Evolutionary conservation across 2,888 invertebrate genomes (phyloP).

Genomic region (Platycheirus rosarum): DNA sequence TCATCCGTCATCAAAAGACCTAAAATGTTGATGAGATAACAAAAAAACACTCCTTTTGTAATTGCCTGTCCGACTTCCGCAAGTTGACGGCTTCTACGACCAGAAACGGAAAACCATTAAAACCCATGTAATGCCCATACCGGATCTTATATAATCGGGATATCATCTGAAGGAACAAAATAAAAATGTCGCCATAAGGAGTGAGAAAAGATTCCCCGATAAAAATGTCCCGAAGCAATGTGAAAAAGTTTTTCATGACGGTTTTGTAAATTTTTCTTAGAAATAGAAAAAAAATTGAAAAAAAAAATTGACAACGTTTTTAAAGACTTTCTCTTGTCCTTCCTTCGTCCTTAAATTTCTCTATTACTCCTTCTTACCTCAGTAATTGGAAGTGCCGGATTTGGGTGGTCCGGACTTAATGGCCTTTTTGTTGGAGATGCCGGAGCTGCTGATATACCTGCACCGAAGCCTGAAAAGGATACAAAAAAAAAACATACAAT

Average conservation of each 20-base stretch:
- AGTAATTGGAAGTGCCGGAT: constrained; percentile 87
- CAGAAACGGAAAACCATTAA: constrained; percentile 30
- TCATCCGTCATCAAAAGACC: constrained; percentile 29
- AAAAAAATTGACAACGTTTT: not conserved
- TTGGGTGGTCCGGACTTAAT: constrained; percentile 86
- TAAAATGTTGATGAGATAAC: constrained; percentile 1
- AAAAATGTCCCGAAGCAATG: constrained; percentile 12
- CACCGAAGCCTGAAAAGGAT: constrained; percentile 83
- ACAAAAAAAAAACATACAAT: constrained; percentile 27
- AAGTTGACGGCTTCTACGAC: constrained; percentile 20
- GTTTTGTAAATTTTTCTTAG: constrained; percentile 17
- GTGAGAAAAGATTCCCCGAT: constrained; percentile 24
- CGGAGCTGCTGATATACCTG: constrained; percentile 83
- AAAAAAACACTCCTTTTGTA: not conserved
- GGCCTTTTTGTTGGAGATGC: constrained; percentile 84
- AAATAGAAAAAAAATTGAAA: not conserved
- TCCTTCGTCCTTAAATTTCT: constrained; percentile 6
- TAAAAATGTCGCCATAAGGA: not conserved
- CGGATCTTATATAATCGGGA: constrained; percentile 7
- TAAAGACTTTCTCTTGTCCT: constrained; percentile 29
- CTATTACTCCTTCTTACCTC: constrained; percentile 83
- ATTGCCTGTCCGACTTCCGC: constrained; percentile 4
- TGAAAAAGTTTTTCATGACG: constrained; percentile 49
- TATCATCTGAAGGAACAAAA: not conserved
- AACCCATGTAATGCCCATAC: constrained; percentile 4